Evolutionary conservation across 2,113 vertebrate genomes (phyloP), one percentile per base, ranked within the genome.

Genomic region (Perognathus longimembris): DNA sequence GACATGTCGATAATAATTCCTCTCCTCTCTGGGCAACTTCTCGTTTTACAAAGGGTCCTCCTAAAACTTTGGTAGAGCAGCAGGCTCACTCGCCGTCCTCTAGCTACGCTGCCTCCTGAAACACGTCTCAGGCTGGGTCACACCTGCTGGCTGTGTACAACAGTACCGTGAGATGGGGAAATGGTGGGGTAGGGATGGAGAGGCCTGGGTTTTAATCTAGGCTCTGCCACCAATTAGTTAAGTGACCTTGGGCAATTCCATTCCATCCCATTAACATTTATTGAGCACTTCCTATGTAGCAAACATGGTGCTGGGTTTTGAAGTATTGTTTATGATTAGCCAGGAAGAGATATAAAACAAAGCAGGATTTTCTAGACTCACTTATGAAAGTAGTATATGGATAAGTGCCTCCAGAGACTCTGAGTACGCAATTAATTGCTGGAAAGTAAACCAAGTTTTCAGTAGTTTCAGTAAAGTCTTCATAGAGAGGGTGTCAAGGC

Each of bases 181-280:
- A 78, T 70, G 20, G 6, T 64, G n/a, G 34, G 8, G 11, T 71
- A 30, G 83, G 67, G 71, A 83, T 85, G 54, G 21, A 67, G 28
- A 84, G 5, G 34, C 54, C 67, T n/a, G 36, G 30, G 20, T 95
- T 83, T 93, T 80, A 36, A 45, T 54, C 7, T 78, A 36, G 18
- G 78, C 12, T 83, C 34, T 87, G n/a, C 15, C 15, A 84, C 34
- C 66, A 45, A 61, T 59, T 74, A 77, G 30, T 80, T 91, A 67
- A 57, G 59, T 32, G 34, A 88, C 28, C 50, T 45, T 24, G 40
- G 34, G 10, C 34, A 36, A 79, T 88, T 78, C 36, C 14, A 36
- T 88, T 88, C 57, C 75, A 64, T 32, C 5, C 81, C 73, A 91
- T 91, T 67, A 90, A 85, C 64, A 57, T 73, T 84, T 90, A 80